phyloP scores from a whole-genome alignment of 92 coral and sea anemone species.

The Metridium senile region DNA sequence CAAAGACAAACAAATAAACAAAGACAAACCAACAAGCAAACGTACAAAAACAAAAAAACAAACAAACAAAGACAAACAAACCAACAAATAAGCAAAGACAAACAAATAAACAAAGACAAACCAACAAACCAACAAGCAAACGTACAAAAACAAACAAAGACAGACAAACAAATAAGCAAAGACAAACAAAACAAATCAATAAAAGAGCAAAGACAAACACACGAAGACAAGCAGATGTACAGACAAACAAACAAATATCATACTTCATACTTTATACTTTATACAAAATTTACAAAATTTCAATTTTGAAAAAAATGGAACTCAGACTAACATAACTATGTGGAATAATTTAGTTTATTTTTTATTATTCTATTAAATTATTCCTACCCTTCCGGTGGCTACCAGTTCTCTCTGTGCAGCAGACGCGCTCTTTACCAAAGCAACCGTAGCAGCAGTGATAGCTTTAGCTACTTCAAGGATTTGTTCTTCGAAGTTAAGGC shows the following conservation, averaged over 20 bases:
- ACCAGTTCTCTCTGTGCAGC: slow-evolving; percentile 96
- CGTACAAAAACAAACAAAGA: background rate
- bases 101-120: background rate
- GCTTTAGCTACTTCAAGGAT: slow-evolving; percentile 96
- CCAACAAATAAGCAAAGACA: background rate
- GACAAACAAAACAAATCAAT: background rate
- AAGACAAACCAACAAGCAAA: background rate
- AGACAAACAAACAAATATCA: background rate
- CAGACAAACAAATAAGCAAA: background rate
- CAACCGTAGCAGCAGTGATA: slow-evolving; percentile 96
- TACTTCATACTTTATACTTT: no score
- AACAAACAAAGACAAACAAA: background rate
- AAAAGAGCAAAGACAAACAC: background rate
- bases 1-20: background rate
- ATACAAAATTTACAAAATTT: no score
- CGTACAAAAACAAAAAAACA: background rate
- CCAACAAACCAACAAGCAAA: background rate
- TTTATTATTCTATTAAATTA: background rate
- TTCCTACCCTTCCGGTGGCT: slow-evolving; percentile 83
- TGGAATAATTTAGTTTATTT: no score
- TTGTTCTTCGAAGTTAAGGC: slow-evolving; percentile 92
- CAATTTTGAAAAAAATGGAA: no score
- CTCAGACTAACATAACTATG: no score
- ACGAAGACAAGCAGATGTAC: background rate
- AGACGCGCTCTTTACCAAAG: slow-evolving; percentile 94